These are phyloP conservation scores for Alitta virens DNA, from an alignment of 2,888 invertebrate species.

Conservation along the genomic window DNA sequence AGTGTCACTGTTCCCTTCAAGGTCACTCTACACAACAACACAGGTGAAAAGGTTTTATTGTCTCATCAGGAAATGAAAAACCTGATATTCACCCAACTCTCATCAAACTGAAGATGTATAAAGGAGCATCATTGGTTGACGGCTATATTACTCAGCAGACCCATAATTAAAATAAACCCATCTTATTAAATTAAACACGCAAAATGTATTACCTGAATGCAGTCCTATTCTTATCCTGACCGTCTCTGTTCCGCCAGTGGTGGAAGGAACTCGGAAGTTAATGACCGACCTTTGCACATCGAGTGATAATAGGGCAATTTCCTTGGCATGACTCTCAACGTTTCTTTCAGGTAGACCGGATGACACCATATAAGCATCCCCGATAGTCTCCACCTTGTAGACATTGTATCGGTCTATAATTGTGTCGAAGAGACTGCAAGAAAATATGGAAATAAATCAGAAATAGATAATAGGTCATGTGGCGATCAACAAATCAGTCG, in stretches of 20 bases:
- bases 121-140: no score
- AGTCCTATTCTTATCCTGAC: conserved; percentile 3
- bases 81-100: no score
- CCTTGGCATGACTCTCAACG: conserved; percentile 1
- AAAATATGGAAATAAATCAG: background rate
- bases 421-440: conserved; percentile 7
- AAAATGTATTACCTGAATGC: conserved; percentile 7
- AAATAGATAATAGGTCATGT: no score
- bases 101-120: no score
- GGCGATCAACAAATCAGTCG: no score
- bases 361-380: conserved; percentile 7
- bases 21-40: no score
- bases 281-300: background rate
- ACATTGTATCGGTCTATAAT: conserved; percentile 6
- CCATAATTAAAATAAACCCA: no score
- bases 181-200: no score
- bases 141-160: no score
- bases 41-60: no score
- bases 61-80: no score
- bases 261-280: background rate
- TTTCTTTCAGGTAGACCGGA: conserved; percentile 4
- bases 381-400: conserved; percentile 11
- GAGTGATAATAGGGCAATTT: conserved; percentile 7
- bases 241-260: background rate
- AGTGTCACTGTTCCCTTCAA: no score